Conservation (phyloP, 1,140 invertebrate species). For the Battus philenor region DNA sequence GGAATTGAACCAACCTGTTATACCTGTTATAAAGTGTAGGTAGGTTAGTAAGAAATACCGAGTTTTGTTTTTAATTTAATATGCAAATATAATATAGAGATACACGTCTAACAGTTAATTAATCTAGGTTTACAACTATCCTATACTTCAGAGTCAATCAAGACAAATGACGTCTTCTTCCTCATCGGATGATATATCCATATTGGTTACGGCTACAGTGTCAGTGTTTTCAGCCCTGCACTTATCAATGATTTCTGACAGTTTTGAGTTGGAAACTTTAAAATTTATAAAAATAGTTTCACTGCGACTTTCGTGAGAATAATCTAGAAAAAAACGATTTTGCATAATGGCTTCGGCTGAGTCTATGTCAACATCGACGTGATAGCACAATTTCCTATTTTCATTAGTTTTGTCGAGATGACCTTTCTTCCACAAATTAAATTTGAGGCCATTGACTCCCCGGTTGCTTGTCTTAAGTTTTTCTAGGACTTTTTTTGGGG, state of each 20-base stretch:
- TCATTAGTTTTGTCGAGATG: slow-evolving; percentile 10
- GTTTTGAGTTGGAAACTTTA: slow-evolving; percentile 19
- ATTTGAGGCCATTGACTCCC: slow-evolving; percentile 52
- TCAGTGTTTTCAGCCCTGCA: slow-evolving; percentile 44
- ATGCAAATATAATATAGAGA: too few species aligned
- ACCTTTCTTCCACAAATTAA: slow-evolving; percentile 46
- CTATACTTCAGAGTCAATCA: too few species aligned
- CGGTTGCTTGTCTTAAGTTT: slow-evolving; percentile 45
- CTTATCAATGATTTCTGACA: slow-evolving; percentile 39
- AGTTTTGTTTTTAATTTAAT: too few species aligned
- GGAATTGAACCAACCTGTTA: too few species aligned
- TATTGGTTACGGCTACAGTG: slow-evolving; percentile 51
- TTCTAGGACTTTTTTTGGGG: slow-evolving; percentile 25
- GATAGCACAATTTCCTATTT: slow-evolving; percentile 16
- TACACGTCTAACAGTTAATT: too few species aligned
- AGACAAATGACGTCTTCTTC: slow-evolving; percentile 36
- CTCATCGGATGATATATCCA: slow-evolving; percentile 44
- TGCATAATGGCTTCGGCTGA: slow-evolving; percentile 43
- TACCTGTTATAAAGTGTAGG: too few species aligned
- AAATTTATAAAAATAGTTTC: slow-evolving; percentile 25
- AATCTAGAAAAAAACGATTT: slow-evolving; percentile 45
- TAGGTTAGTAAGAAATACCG: too few species aligned
- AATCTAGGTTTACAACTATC: too few species aligned
- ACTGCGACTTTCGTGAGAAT: slow-evolving; percentile 22
- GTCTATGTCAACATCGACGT: slow-evolving; percentile 52